Conservation (phyloP, 37 sponge, comb jelly and placozoan species). For the Corticium candelabrum region DNA sequence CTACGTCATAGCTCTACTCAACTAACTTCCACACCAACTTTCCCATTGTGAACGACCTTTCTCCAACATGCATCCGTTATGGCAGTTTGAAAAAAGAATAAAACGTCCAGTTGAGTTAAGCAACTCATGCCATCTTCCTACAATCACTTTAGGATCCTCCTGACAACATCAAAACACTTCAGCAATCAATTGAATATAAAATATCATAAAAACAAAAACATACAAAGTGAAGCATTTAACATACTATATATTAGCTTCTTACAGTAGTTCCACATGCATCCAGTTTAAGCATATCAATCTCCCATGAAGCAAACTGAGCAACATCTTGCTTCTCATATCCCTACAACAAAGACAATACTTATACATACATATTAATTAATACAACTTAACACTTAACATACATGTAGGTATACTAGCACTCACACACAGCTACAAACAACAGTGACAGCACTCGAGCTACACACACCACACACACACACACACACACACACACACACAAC, state of each 20-base stretch:
- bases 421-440: too few relatives aligned
- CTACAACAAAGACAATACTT: too few relatives aligned
- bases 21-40: background rate
- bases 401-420: too few relatives aligned
- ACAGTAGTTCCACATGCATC: conserved; percentile 10
- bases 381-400: too few relatives aligned
- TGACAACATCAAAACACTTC: background rate
- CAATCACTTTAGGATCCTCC: background rate
- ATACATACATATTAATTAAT: too few relatives aligned
- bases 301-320: background rate
- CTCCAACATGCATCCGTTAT: conserved; percentile 5
- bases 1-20: too few relatives aligned
- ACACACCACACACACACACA: too few relatives aligned
- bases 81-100: conserved; percentile 5
- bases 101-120: background rate
- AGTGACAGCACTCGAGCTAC: too few relatives aligned
- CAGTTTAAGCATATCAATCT: background rate
- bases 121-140: background rate
- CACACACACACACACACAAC: too few relatives aligned
- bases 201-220: background rate
- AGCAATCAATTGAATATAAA: background rate
- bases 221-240: background rate
- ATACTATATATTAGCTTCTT: background rate
- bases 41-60: background rate
- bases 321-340: conserved; percentile 8